Evolutionary conservation across 2,888 invertebrate genomes (phyloP).

Genomic region (Caenorhabditis angaria): DNA sequence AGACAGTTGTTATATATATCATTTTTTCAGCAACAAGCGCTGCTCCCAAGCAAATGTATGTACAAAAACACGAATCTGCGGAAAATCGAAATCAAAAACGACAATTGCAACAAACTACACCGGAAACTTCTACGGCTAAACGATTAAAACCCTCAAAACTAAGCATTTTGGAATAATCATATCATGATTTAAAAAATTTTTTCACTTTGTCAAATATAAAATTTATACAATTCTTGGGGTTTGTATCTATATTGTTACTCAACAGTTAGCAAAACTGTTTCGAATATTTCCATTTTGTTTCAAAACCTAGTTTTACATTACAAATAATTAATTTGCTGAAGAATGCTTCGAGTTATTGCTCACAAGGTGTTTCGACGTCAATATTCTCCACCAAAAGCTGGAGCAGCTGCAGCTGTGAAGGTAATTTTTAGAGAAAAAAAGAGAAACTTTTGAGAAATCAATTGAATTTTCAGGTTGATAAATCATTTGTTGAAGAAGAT

Average conservation of each 20-base stretch:
- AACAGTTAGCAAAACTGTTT: no score
- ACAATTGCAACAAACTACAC: conserved; percentile 14
- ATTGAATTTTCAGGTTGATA: conserved; percentile 59
- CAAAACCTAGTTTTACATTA: no score
- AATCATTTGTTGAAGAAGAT: conserved; percentile 65
- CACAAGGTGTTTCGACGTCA: conserved; percentile 6
- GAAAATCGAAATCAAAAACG: conserved; percentile 5
- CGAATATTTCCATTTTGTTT: no score
- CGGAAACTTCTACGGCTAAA: conserved; percentile 13
- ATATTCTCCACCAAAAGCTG: conserved; percentile 33
- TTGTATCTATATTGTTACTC: not conserved
- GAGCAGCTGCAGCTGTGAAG: conserved; percentile 27
- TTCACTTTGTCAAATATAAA: not conserved
- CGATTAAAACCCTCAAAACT: conserved; percentile 26
- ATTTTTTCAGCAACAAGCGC: conserved; percentile 8
- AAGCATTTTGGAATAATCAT: conserved; percentile 23
- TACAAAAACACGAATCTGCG: conserved; percentile 14
- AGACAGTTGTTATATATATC: no score
- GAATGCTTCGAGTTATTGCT: conserved; percentile 30
- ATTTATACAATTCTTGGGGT: not conserved
- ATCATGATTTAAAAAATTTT: not conserved
- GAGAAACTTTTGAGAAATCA: no score
- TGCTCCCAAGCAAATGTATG: conserved; percentile 45
- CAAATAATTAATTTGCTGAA: no score
- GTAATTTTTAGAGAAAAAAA: no score